Percentiles rank a stretch among this genome's conserved stretches.
These are phyloP conservation scores for Perca schrenkii DNA, from an alignment of 2,113 vertebrate species.

Conservation along the genomic window DNA sequence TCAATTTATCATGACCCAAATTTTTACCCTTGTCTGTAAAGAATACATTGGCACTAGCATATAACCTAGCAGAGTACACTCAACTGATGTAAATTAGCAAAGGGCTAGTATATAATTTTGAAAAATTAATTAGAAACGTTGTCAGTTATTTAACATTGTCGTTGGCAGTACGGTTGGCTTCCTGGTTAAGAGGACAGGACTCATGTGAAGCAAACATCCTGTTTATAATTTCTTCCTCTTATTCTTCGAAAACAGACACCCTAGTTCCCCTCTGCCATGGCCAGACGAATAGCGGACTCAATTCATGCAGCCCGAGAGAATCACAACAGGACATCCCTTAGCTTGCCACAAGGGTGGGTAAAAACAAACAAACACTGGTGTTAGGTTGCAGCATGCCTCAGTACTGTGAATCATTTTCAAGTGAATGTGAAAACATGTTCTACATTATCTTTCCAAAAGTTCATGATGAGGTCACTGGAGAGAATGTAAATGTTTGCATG, in stretches of 20 bases:
- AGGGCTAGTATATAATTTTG: background rate
- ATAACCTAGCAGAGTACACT: background rate
- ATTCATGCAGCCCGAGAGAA: background rate
- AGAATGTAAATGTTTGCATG: too few species aligned
- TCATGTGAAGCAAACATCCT: background rate
- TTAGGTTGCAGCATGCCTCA: too few species aligned
- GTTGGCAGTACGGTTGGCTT: background rate
- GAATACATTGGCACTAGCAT: background rate
- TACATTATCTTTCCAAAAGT: background rate
- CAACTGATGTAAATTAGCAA: background rate
- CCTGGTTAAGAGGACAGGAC: background rate
- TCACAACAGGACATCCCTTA: conserved; percentile 7
- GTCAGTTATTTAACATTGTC: background rate
- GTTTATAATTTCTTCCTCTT: background rate
- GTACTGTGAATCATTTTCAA: background rate
- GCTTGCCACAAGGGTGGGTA: background rate
- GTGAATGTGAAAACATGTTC: background rate
- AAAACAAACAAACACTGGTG: background rate
- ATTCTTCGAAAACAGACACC: background rate
- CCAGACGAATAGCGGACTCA: background rate
- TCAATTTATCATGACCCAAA: background rate
- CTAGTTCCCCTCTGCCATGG: too few species aligned
- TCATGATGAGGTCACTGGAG: background rate
- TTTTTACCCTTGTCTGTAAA: background rate
- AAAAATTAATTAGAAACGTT: background rate